Base-by-base conservation (phyloP, 2,113 vertebrate species). In the Canis aureus region DNA sequence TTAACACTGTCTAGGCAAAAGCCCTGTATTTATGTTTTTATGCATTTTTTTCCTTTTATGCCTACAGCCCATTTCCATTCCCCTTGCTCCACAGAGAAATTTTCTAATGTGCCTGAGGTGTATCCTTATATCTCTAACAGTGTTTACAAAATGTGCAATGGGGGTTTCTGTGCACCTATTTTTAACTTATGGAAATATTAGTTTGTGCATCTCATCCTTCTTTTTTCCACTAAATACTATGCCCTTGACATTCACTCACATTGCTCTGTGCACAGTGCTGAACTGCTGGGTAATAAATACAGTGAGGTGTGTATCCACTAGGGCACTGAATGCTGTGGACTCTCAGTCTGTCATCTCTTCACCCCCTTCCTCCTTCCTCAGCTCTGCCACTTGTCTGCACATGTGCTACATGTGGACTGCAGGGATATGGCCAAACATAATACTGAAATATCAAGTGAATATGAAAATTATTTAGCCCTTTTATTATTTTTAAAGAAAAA, bases 401-500 rank as follows among this genome's bases (percentile, higher is more conserved):
- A 9, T 1, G 25, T 11, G 32, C 53, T 16, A 8, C 8, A 1
- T 1, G 2, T 10, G 62, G 4, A 8, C 49, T 32, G 3, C 2
- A 23, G 4, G 53, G 1, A 29, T 11, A 5, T 0, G 5, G 10
- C 9, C 43, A 8, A 19, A 66, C 59, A 51, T 17, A 55, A 1
- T 4, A 15, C 8, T n/a, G 15, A 74, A 5, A 53, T 43, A 32
- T 11, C 32, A 10, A 71, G 51, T 16, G 20, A 71, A 13, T 13
- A 32, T 27, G 53, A 67, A 11, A 66, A 32, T 82, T 88, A 82
- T 86, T 78, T 38, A 87, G 13, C 49, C 29, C 38, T 25, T 59
- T 27, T 16, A 6, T 11, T 66, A 91, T 94, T 91, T 83, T 92
- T 66, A 32, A 88, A 93, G 19, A 83, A 32, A 88, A 92, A 94